A percentile compares a stretch with the other conserved stretches of the same genome.
Conservation (phyloP, 2,113 vertebrate genomes). For the Riparia riparia region DNA sequence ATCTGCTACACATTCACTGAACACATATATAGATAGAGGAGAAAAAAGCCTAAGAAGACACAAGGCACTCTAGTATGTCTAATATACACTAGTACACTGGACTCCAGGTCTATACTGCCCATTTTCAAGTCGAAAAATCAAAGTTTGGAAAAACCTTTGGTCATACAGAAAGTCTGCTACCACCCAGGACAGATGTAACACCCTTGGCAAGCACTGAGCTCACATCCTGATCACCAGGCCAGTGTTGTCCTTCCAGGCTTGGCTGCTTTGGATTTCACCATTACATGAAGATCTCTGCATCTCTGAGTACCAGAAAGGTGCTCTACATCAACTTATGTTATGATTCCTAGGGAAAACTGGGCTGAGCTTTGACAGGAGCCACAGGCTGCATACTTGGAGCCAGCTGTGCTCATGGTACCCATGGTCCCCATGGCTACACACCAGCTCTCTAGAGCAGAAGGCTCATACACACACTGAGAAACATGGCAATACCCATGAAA, state of each 20-base stretch:
- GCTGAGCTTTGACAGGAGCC: background rate
- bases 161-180: background rate
- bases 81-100: background rate
- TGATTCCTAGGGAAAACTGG: background rate
- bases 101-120: background rate
- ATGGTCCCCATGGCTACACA: background rate
- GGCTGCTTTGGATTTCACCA: background rate
- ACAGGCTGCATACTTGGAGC: background rate
- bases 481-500: background rate
- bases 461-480: background rate
- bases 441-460: background rate
- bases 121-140: background rate
- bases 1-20: background rate
- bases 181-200: background rate
- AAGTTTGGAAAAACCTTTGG: background rate
- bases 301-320: background rate
- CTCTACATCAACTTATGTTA: background rate
- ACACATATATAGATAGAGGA: rapidly evolving
- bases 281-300: background rate
- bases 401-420: background rate
- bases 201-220: background rate
- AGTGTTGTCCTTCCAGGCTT: background rate
- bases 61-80: background rate
- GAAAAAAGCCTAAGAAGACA: background rate
- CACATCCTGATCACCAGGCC: rapidly evolving